phyloP scores from a whole-genome alignment of 2,113 vertebrate species.

The Lophotis ruficrista region DNA sequence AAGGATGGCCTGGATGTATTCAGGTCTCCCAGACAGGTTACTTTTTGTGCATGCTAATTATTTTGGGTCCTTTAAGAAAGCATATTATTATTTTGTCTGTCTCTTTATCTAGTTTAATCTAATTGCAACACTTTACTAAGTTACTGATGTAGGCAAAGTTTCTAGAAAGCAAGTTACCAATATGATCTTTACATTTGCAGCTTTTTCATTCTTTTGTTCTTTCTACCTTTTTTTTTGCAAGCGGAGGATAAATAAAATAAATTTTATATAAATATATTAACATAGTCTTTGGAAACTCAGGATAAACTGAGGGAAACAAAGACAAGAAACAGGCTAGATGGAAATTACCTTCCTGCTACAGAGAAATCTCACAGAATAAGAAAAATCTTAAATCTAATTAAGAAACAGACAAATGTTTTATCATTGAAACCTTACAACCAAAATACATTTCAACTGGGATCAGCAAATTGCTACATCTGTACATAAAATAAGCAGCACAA shows the following conservation, averaged over 20 bases:
- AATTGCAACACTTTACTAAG: not conserved
- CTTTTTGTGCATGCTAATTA: not conserved
- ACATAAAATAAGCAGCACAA: constrained; percentile 32
- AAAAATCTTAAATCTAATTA: constrained; percentile 54
- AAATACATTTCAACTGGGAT: constrained; percentile 20
- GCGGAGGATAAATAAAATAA: not conserved
- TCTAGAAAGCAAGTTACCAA: constrained; percentile 23
- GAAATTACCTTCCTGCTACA: constrained; percentile 3
- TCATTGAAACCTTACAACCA: constrained; percentile 44
- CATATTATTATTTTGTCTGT: not conserved
- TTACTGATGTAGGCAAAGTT: not conserved
- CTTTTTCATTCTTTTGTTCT: not conserved
- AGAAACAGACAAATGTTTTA: constrained; percentile 35
- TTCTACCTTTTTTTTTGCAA: not conserved
- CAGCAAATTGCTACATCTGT: constrained; percentile 38
- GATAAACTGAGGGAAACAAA: not conserved
- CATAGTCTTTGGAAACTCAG: constrained; percentile 5
- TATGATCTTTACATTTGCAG: constrained; percentile 16
- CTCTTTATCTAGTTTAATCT: constrained; percentile 30
- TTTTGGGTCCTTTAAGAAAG: constrained; percentile 38
- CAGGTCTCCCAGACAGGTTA: not conserved
- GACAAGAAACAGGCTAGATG: not conserved
- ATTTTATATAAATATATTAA: not conserved
- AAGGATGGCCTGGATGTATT: constrained; percentile 22
- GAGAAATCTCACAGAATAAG: constrained; percentile 1